A percentile compares a stretch with the other conserved stretches of the same genome.
Evolutionary conservation across 2,888 invertebrate genomes (phyloP).

Genomic region (Drepana falcataria): DNA sequence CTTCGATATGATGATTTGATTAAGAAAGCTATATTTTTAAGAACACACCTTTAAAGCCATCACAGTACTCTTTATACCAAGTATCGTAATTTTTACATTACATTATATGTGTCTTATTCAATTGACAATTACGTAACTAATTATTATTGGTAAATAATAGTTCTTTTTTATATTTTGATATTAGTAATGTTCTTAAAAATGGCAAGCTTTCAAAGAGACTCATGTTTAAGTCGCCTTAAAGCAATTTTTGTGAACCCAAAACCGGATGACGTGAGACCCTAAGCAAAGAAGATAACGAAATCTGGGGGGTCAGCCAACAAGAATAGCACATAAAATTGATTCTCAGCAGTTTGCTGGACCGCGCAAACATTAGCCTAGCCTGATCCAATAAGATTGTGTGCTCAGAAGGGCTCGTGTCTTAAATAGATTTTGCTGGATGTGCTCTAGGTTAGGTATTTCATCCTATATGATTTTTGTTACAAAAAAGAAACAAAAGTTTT

Average conservation of each 20-base stretch:
- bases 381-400: conserved; percentile 61
- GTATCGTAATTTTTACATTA: too few relatives aligned
- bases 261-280: conserved; percentile 21
- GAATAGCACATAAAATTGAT: conserved; percentile 49
- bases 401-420: conserved; percentile 39
- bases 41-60: too few relatives aligned
- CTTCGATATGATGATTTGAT: too few relatives aligned
- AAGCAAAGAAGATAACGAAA: conserved; percentile 31
- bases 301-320: conserved; percentile 40
- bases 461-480: not conserved
- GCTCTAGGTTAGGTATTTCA: conserved; percentile 4
- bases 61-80: too few relatives aligned
- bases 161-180: too few relatives aligned
- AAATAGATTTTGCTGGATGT: conserved; percentile 23
- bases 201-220: too few relatives aligned
- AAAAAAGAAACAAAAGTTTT: too few relatives aligned
- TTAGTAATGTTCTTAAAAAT: too few relatives aligned
- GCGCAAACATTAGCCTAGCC: conserved; percentile 52
- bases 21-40: too few relatives aligned
- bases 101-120: too few relatives aligned
- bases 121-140: too few relatives aligned
- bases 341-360: conserved; percentile 49
- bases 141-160: too few relatives aligned
- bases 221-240: not conserved
- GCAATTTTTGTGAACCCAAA: conserved; percentile 5